Evolutionary conservation across 92 coral and sea anemone species (phyloP), one percentile per base, ranked within the genome.

Genomic region (Porites lobata): DNA sequence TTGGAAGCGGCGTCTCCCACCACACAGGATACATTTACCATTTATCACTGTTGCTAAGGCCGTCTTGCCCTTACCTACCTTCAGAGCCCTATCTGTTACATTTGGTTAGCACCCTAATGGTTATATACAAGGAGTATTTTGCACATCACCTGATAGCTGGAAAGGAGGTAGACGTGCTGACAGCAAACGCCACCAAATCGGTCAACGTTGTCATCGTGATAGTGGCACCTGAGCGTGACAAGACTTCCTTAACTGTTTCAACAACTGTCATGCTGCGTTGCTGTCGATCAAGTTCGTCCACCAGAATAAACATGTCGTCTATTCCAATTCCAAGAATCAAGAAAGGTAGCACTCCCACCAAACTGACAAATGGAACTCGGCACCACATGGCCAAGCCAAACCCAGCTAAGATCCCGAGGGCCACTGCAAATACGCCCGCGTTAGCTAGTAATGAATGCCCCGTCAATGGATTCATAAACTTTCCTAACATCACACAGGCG

Each of bases 171-270:
- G 94, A 88, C 6, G 94, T 91, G 77, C 96, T 94, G 50, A 94
- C 96, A 13, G 96, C 96, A 88, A 93, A 93, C 22, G 96, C 96
- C 11, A 94, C 96, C 80, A 94, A 85, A 83, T 94, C 96, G 64
- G 96, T 94, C n/a, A 85, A 83, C 15, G 96, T 94, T 12, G 96
- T 94, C 96, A 94, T 94, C 75, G 96, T 94, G 59, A 94, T 78
- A 4, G 94, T 94, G 17, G 94, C 84, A 70, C 96, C 96, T 7
- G 98, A 91, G 71, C 83, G 95, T 24, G 94, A 83, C 90, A 96
- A 87, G 13, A 92, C 99, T 51, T 76, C 68, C 66, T 91, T 87
- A 79, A 96, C 93, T 7, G 96, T 93, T 12, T 96, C 87, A 13
- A 32, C 75, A 6, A 94, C 94, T 43, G 94, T 72, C 64, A 91